These are phyloP conservation scores for Eueides isabella DNA, from an alignment of 1,140 invertebrate species.

Conservation along the genomic window DNA sequence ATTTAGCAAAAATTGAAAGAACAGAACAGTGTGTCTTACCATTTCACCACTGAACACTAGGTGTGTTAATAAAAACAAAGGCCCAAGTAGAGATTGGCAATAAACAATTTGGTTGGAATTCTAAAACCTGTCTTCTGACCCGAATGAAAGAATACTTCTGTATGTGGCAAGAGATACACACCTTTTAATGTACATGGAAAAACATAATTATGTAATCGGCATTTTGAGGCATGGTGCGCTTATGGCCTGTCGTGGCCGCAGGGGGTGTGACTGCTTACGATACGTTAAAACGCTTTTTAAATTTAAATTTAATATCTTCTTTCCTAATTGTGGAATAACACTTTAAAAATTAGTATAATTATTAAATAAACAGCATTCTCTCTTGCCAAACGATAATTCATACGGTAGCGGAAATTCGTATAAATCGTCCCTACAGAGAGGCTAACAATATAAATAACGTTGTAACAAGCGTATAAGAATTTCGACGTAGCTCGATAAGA, in stretches of 20 bases:
- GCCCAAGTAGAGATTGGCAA: background rate
- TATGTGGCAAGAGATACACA: background rate
- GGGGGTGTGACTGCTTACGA: background rate
- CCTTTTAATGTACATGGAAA: conserved; percentile 5
- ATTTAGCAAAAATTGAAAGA: too few species aligned
- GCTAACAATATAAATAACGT: too few species aligned
- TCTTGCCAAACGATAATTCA: too few species aligned
- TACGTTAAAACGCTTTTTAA: background rate
- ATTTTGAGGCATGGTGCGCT: background rate
- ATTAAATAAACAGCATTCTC: too few species aligned
- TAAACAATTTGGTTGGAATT: background rate
- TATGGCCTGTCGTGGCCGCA: background rate
- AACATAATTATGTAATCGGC: background rate
- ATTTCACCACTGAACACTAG: background rate
- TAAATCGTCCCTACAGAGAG: too few species aligned
- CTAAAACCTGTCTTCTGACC: conserved; percentile 2
- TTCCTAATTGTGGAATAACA: too few species aligned
- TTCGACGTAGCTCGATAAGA: too few species aligned
- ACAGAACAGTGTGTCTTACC: too few species aligned
- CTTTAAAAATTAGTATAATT: too few species aligned
- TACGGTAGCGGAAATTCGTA: too few species aligned
- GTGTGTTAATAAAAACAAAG: background rate
- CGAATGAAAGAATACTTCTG: background rate
- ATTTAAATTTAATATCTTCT: too few species aligned
- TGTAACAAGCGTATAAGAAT: too few species aligned